Base-by-base conservation (phyloP, 2,797 vertebrate species). In the Neostethus bicornis region DNA sequence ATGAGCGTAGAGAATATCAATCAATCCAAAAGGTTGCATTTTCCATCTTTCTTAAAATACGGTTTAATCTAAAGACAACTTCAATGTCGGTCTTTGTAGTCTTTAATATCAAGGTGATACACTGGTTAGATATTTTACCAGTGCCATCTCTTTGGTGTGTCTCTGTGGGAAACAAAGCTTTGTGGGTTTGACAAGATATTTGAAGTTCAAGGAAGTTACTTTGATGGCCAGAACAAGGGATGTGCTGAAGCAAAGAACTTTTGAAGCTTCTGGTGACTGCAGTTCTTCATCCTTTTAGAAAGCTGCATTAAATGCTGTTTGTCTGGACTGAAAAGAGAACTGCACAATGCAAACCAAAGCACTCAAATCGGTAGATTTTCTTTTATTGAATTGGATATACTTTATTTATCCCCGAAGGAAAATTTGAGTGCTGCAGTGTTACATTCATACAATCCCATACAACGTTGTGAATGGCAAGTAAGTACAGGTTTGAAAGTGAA, bases 231-330 rank as follows among this genome's bases (percentile, higher is more conserved):
- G 62, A 51, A 58, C 69, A 65, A 61, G 68, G 72, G 56, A 70
- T 45, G 49, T 52, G 44, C 20, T 43, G 51, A 43, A 47, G 24
- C 38, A 42, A 58, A 78, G 20, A 39, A 37, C 56, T 41, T 66
- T 58, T 74, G 61, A 77, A 59, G 61, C 66, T 53, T 53, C 67
- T 24, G 45, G 69, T 35, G 60, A 64, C 61, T 76, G 59, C 44
- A 17, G 53, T 58, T 81, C 45, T 4, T 26, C 82, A 87, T 86
- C 79, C 81, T 71, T 81, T 85, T 79, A 73, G 51, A 58, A 64
- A 68, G 60, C 35, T 43, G 53, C 63, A 62, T 80, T 78, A 65
- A 67, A 72, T 61, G 35, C 56, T 24, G 56, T 57, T 77, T 76
- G 53, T 57, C 68, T 29, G 62, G 37, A 81, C 69, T 79, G 78